Evolutionary conservation across 2,888 invertebrate genomes (phyloP).

Genomic region (Nemoura dubitans): DNA sequence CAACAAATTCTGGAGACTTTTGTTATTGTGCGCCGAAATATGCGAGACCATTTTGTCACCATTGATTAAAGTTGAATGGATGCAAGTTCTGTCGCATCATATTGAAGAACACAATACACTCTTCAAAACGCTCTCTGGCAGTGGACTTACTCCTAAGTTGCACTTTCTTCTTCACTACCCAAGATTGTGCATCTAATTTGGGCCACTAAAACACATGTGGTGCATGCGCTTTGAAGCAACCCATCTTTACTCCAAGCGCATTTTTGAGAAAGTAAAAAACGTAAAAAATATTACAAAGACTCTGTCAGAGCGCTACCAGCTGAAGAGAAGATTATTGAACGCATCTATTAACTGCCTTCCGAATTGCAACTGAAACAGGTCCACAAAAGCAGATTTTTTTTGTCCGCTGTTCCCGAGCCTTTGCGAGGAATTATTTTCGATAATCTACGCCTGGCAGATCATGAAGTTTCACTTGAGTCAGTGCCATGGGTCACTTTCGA

Average conservation of each 20-base stretch:
- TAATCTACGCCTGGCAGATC: background rate
- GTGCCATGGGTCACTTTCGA: background rate
- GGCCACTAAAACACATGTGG: background rate
- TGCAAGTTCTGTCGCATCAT: background rate
- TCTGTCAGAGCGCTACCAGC: background rate
- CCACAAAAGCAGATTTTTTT: background rate
- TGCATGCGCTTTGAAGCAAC: background rate
- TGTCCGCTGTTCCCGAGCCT: background rate
- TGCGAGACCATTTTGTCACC: background rate
- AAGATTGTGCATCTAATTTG: constrained; percentile 2
- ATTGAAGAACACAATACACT: constrained; percentile 7
- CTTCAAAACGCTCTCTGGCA: background rate
- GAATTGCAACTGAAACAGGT: background rate
- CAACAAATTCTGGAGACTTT: constrained; percentile 12
- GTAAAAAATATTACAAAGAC: background rate
- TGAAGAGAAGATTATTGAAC: background rate
- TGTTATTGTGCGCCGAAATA: constrained; percentile 7
- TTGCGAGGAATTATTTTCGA: background rate
- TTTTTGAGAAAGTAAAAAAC: background rate
- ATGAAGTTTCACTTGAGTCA: background rate
- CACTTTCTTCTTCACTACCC: constrained; percentile 12
- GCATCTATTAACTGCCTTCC: background rate
- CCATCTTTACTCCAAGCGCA: background rate
- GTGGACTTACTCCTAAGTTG: background rate
- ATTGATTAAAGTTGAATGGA: background rate